Percentiles rank a stretch among this genome's conserved stretches.
These are phyloP conservation scores for Ceyx melanurus DNA, from an alignment of 2,113 vertebrate species.

Conservation along the genomic window DNA sequence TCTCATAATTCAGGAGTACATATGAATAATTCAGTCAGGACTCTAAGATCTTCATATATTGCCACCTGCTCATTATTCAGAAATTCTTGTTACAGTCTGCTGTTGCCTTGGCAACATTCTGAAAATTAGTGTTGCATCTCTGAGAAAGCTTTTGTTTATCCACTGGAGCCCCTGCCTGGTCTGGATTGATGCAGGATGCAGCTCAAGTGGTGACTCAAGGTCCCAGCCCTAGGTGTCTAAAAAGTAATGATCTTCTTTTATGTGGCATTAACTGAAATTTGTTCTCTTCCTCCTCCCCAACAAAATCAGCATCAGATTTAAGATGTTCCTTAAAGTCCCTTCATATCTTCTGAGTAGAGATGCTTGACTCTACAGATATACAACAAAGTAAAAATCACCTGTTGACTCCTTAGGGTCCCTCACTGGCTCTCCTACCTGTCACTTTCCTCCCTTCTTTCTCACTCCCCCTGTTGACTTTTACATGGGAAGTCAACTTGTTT, in stretches of 20 bases:
- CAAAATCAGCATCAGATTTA: too few species aligned
- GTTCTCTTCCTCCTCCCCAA: not conserved
- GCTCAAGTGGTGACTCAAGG: not conserved
- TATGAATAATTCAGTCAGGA: slow-evolving; percentile 52
- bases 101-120: slow-evolving; percentile 63
- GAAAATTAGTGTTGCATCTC: slow-evolving; percentile 51
- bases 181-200: not conserved
- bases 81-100: slow-evolving; percentile 50
- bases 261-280: not conserved
- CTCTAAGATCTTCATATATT: not conserved
- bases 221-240: not conserved
- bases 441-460: not conserved
- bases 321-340: not conserved
- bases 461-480: not conserved
- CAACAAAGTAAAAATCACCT: not conserved
- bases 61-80: slow-evolving; percentile 64
- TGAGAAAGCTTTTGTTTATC: slow-evolving; percentile 56
- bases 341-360: not conserved
- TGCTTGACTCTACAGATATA: not conserved
- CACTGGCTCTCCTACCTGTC: not conserved
- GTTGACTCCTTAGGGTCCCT: not conserved
- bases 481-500: not conserved
- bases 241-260: not conserved
- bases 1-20: not conserved
- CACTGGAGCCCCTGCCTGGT: not conserved